Percentiles rank a stretch among this genome's conserved stretches.
Evolutionary conservation across 2,888 invertebrate genomes (phyloP).

Genomic region (Noctua comes): DNA sequence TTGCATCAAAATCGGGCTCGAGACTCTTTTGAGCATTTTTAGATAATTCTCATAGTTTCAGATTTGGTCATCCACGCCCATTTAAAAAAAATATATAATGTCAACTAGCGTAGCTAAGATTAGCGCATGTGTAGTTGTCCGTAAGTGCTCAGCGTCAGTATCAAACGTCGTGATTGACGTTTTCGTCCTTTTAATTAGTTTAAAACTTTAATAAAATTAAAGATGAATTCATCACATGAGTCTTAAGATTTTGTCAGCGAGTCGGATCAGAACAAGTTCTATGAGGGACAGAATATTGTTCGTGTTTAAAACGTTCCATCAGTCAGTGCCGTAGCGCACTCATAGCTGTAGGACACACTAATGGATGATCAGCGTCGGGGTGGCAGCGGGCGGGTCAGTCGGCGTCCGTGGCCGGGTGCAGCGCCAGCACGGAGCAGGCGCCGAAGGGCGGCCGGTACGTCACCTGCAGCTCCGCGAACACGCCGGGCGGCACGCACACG

Average conservation of each 20-base stretch:
- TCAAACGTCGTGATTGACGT: conserved; percentile 25
- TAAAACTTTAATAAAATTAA: neutral
- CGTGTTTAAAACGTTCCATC: neutral
- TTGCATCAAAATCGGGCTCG: too few relatives aligned
- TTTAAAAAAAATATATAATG: too few relatives aligned
- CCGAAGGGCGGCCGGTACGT: conserved; percentile 95
- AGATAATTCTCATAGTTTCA: too few relatives aligned
- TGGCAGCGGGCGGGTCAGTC: conserved; percentile 58
- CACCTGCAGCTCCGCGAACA: conserved; percentile 94
- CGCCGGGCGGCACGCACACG: conserved; percentile 91
- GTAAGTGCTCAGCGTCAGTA: neutral
- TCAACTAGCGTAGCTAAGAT: neutral
- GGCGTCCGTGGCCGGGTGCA: conserved; percentile 78
- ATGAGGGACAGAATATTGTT: neutral
- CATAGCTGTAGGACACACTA: neutral
- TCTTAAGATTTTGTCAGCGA: neutral
- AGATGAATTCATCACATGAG: conserved; percentile 8
- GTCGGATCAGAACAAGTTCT: neutral
- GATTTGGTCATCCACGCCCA: too few relatives aligned
- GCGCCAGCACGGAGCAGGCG: conserved; percentile 82
- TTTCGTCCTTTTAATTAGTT: conserved; percentile 23
- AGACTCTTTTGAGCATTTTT: too few relatives aligned
- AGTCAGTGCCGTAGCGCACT: neutral
- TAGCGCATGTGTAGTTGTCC: neutral
- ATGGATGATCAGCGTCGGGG: neutral